Conservation (phyloP, 2,113 vertebrate species). For the Dipodomys spectabilis region DNA sequence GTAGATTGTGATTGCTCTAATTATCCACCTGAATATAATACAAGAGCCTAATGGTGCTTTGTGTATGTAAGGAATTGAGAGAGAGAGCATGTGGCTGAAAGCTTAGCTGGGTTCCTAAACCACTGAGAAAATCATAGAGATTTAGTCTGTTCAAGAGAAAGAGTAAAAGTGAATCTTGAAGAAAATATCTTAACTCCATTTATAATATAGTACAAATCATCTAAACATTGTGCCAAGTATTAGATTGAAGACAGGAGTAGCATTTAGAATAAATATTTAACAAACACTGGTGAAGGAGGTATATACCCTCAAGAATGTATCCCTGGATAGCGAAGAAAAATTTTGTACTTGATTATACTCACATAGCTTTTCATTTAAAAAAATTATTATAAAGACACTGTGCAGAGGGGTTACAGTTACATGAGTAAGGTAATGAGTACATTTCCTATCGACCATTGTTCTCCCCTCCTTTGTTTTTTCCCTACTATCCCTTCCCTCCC, state of each 20-base stretch:
- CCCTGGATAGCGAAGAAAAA: background rate
- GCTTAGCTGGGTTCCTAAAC: slow-evolving; percentile 23
- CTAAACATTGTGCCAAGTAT: slow-evolving; percentile 8
- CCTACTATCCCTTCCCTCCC: no score
- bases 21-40: slow-evolving; percentile 55
- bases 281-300: background rate
- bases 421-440: no score
- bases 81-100: slow-evolving; percentile 9
- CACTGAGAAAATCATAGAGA: slow-evolving; percentile 13
- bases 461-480: no score
- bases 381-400: no score
- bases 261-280: background rate
- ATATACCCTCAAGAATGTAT: background rate
- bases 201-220: background rate
- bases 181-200: slow-evolving; percentile 19
- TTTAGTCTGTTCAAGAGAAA: slow-evolving; percentile 14
- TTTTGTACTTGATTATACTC: background rate
- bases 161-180: slow-evolving; percentile 7
- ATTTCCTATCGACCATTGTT: no score
- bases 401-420: no score
- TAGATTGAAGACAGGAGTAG: background rate
- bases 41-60: slow-evolving; percentile 33
- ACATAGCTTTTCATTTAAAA: background rate
- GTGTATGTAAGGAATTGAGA: slow-evolving; percentile 5
- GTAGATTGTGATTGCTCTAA: slow-evolving; percentile 62